Conservation (phyloP, 2,113 vertebrate genomes). For the Gobio gobio region DNA sequence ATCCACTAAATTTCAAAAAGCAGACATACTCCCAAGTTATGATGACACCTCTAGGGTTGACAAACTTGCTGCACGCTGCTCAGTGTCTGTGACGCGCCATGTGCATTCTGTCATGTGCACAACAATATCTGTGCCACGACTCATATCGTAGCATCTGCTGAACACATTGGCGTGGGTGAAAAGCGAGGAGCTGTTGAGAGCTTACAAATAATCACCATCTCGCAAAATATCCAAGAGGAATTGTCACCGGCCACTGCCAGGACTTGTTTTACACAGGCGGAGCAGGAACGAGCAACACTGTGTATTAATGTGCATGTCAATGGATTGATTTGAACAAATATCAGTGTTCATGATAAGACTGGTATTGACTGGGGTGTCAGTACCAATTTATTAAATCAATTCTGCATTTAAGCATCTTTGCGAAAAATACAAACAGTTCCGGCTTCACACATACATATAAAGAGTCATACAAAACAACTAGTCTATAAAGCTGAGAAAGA, state of each 20-base stretch:
- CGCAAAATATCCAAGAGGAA: conserved; percentile 38
- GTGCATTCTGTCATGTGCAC: not conserved
- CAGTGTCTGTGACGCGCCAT: not conserved
- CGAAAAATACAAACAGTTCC: not conserved
- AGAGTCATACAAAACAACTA: not conserved
- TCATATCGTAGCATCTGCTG: conserved; percentile 16
- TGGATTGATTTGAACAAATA: not conserved
- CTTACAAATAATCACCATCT: conserved; percentile 47
- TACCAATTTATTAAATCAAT: not conserved
- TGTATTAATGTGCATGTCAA: not conserved
- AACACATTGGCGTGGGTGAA: conserved; percentile 22
- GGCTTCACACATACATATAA: not conserved
- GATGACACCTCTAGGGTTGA: not conserved
- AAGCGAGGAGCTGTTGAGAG: conserved; percentile 40
- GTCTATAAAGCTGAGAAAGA: conserved; percentile 13
- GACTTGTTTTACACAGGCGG: not conserved
- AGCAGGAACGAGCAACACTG: not conserved
- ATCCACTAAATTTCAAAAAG: not conserved
- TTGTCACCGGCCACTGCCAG: conserved; percentile 10
- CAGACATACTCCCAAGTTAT: not conserved
- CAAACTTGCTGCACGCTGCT: not conserved
- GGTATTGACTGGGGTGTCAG: not conserved
- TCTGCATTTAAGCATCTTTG: not conserved
- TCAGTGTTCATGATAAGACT: not conserved
- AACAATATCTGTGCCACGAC: not conserved